Evolutionary conservation across 2,113 vertebrate species (phyloP).

Genomic region (Glaucidium brasilianum): DNA sequence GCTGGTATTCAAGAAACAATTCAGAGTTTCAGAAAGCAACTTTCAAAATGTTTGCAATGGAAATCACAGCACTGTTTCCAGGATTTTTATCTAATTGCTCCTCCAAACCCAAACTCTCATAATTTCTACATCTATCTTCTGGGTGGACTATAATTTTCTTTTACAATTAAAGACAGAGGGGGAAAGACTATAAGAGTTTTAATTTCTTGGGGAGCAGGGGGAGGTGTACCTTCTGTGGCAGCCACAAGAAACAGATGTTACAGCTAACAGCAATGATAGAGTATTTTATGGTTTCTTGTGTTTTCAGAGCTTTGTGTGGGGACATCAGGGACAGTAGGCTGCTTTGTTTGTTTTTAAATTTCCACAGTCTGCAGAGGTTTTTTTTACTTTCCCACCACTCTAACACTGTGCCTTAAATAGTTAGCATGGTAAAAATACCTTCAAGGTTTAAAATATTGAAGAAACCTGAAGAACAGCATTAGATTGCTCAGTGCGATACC

Average conservation of each 20-base stretch:
- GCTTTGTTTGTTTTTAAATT: neutral
- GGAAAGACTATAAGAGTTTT: neutral
- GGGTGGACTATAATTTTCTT: neutral
- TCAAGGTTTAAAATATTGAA: neutral
- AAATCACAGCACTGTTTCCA: neutral
- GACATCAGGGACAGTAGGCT: neutral
- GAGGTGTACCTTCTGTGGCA: neutral
- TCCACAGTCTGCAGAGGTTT: neutral
- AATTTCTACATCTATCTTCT: neutral
- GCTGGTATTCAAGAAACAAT: neutral
- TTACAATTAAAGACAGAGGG: neutral
- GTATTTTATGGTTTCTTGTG: neutral
- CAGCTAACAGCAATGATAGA: neutral
- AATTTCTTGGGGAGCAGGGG: fast-evolving
- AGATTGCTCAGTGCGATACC: neutral
- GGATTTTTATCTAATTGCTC: neutral
- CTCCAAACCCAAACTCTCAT: neutral
- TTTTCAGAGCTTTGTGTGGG: neutral
- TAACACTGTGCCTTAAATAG: neutral
- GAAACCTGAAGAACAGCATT: neutral
- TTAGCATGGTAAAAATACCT: neutral
- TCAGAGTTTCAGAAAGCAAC: neutral
- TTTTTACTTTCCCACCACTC: neutral
- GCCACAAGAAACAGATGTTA: neutral
- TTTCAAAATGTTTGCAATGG: neutral